Conservation (phyloP, 1,140 invertebrate species). For the Heliconius congener region DNA sequence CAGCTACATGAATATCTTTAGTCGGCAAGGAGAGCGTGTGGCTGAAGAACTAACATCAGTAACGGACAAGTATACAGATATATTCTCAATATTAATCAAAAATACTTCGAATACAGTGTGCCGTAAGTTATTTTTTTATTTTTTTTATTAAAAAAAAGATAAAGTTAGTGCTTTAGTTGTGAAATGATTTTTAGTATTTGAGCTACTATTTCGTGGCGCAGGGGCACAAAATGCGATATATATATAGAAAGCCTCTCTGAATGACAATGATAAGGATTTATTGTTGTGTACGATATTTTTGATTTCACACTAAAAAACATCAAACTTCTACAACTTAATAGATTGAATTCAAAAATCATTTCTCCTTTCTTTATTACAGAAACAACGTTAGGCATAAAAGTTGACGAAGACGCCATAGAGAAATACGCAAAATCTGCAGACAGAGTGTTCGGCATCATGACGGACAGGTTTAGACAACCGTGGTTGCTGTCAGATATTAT, state of each 20-base stretch:
- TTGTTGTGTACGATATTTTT: too few relatives aligned
- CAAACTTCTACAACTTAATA: too few relatives aligned
- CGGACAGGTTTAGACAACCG: constrained; percentile 33
- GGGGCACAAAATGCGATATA: too few relatives aligned
- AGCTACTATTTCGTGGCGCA: too few relatives aligned
- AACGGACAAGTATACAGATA: constrained; percentile 83
- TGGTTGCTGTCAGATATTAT: constrained; percentile 41
- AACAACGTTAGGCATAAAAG: constrained; percentile 1
- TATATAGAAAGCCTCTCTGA: too few relatives aligned
- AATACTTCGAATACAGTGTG: constrained; percentile 92
- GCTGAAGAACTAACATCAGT: constrained; percentile 83
- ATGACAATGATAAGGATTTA: too few relatives aligned
- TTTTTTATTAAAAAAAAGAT: not conserved
- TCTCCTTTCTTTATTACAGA: not conserved
- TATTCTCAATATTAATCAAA: constrained; percentile 85
- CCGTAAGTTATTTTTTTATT: constrained; percentile 80
- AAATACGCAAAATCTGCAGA: not conserved
- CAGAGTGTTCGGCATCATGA: constrained; percentile 34
- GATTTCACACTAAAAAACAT: too few relatives aligned
- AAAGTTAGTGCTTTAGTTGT: too few relatives aligned
- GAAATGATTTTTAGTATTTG: too few relatives aligned
- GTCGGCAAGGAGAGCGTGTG: constrained; percentile 82
- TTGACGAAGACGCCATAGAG: not conserved
- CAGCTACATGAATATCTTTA: constrained; percentile 90
- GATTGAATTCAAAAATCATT: too few relatives aligned